phyloP scores from a whole-genome alignment of 2,888 invertebrate genomes.

The Geotrupes spiniger region DNA sequence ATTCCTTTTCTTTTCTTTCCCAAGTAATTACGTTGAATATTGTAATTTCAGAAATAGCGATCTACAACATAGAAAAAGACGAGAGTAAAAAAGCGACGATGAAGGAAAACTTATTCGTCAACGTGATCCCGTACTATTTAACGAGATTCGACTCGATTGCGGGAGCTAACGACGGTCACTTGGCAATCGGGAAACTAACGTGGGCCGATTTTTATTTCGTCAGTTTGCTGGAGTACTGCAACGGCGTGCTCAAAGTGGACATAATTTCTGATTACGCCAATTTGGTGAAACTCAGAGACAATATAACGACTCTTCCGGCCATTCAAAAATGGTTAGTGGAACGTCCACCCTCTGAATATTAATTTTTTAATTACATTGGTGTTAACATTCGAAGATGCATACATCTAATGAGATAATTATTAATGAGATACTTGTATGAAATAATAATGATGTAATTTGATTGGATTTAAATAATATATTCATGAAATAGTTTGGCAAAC shows the following conservation, averaged over 20 bases:
- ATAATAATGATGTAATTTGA: too few relatives aligned
- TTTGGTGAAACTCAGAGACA: constrained; percentile 54
- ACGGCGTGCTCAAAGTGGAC: constrained; percentile 56
- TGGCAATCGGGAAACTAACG: constrained; percentile 48
- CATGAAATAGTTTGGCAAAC: too few relatives aligned
- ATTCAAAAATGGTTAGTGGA: constrained; percentile 64
- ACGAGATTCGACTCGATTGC: constrained; percentile 56
- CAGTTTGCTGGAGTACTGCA: constrained; percentile 58
- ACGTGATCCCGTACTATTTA: constrained; percentile 57
- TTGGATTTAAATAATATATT: too few relatives aligned
- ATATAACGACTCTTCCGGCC: constrained; percentile 54
- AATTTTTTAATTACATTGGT: too few relatives aligned
- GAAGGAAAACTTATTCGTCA: constrained; percentile 49
- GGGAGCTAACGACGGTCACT: constrained; percentile 53
- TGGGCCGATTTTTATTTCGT: constrained; percentile 65
- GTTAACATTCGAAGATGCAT: too few relatives aligned
- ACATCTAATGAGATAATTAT: too few relatives aligned
- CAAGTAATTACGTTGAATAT: not conserved
- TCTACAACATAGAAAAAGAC: constrained; percentile 47
- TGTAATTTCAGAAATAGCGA: constrained; percentile 20
- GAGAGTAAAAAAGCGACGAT: constrained; percentile 51
- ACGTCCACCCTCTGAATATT: constrained; percentile 49
- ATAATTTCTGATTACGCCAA: constrained; percentile 58
- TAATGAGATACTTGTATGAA: too few relatives aligned
- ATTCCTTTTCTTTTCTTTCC: not conserved